Conservation (phyloP, 2,797 vertebrate genomes). For the Halcyon leucocephala region DNA sequence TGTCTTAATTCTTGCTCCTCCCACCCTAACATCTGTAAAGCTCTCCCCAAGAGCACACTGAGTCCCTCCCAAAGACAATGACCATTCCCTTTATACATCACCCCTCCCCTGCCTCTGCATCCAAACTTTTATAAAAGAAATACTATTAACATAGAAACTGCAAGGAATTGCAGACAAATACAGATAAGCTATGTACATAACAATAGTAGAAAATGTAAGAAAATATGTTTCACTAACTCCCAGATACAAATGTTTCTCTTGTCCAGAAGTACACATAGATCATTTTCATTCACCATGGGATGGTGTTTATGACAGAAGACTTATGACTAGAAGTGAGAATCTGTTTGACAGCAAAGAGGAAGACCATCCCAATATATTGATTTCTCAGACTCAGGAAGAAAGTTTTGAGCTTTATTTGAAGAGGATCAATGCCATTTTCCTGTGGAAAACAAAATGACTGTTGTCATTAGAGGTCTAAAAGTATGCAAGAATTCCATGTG, state of each 20-base stretch:
- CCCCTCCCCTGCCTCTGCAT: background rate
- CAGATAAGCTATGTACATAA: background rate
- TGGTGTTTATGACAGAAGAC: background rate
- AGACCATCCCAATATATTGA: background rate
- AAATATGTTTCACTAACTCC: fast-evolving
- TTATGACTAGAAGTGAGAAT: background rate
- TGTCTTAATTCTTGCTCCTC: background rate
- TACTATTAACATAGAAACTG: background rate
- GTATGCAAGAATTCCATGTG: background rate
- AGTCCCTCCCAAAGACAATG: background rate
- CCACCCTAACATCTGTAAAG: background rate
- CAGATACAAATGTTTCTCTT: background rate
- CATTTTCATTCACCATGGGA: background rate
- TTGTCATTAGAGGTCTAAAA: background rate
- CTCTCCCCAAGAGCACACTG: background rate
- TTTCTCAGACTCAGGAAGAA: background rate
- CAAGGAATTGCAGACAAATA: background rate
- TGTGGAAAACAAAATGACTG: background rate
- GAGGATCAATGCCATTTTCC: background rate
- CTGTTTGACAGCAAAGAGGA: background rate
- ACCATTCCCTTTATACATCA: background rate
- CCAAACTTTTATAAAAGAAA: background rate
- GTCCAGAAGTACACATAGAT: background rate
- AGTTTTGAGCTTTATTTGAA: background rate
- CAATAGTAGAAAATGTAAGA: background rate